These are phyloP conservation scores for Chelonia mydas DNA, from an alignment of 2,797 vertebrate genomes.

Conservation along the genomic window DNA sequence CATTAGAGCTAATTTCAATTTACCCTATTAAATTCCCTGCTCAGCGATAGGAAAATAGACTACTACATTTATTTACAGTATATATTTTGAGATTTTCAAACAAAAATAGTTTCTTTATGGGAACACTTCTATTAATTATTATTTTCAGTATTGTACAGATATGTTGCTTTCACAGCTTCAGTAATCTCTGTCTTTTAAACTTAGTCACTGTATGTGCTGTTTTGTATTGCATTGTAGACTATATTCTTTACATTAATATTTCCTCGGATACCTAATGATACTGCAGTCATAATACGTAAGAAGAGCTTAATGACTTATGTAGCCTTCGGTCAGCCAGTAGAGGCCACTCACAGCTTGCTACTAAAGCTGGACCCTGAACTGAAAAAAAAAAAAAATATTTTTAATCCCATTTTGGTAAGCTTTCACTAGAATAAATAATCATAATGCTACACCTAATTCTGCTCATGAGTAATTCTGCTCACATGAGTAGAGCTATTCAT, in stretches of 20 bases:
- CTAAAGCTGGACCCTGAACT: constrained; percentile 69
- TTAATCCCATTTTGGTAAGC: not conserved
- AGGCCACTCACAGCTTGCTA: constrained; percentile 97
- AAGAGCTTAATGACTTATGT: constrained; percentile 82
- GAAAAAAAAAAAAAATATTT: not conserved
- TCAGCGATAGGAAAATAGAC: not conserved
- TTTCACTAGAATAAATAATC: not conserved
- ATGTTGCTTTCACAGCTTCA: not conserved
- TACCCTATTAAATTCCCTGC: not conserved
- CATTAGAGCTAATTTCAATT: not conserved
- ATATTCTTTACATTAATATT: not conserved
- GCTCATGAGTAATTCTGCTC: not conserved
- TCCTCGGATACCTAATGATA: not conserved
- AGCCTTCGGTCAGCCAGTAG: constrained; percentile 95
- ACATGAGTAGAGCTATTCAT: not conserved
- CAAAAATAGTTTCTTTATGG: accelerated
- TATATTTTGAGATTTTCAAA: not conserved
- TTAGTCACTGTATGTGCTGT: not conserved
- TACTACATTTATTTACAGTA: not conserved
- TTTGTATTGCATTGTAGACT: not conserved
- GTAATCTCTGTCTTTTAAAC: not conserved
- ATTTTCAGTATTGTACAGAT: not conserved
- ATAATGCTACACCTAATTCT: not conserved
- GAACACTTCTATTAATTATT: not conserved
- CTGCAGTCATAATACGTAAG: not conserved